Evolutionary conservation across 2,113 vertebrate genomes (phyloP).

Genomic region (Aldabrachelys gigantea): DNA sequence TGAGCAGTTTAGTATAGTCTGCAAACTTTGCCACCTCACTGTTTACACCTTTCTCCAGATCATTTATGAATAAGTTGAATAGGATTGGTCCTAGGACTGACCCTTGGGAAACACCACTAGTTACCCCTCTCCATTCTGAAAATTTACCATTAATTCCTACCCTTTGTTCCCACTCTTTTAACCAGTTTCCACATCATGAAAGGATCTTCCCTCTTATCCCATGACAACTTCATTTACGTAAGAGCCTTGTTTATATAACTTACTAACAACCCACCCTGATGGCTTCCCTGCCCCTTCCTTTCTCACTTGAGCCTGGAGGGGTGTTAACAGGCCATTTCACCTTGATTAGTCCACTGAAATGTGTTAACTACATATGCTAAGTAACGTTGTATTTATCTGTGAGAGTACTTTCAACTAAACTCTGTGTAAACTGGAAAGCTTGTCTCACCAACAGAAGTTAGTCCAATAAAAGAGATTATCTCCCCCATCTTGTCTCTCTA

Average conservation of each 20-base stretch:
- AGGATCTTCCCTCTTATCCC: no score
- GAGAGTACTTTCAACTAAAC: background rate
- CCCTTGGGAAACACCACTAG: no score
- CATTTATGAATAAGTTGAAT: no score
- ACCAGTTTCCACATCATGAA: no score
- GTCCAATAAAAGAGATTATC: background rate
- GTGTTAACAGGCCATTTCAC: background rate
- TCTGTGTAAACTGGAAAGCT: background rate
- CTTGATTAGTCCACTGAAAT: background rate
- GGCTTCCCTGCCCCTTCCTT: background rate
- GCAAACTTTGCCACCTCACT: no score
- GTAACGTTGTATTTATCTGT: background rate
- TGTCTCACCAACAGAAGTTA: background rate
- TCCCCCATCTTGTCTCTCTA: background rate
- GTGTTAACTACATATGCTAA: background rate
- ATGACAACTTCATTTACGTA: no score
- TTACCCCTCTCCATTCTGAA: no score
- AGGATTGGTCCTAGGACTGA: no score
- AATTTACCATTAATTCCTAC: no score
- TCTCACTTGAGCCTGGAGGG: background rate
- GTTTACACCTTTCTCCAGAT: no score
- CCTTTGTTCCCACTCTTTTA: no score
- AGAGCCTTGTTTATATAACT: background rate
- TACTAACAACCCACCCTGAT: background rate
- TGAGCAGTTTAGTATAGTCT: no score